Base-by-base conservation (phyloP, 2,888 invertebrate species). In the Zelleria hepariella region DNA sequence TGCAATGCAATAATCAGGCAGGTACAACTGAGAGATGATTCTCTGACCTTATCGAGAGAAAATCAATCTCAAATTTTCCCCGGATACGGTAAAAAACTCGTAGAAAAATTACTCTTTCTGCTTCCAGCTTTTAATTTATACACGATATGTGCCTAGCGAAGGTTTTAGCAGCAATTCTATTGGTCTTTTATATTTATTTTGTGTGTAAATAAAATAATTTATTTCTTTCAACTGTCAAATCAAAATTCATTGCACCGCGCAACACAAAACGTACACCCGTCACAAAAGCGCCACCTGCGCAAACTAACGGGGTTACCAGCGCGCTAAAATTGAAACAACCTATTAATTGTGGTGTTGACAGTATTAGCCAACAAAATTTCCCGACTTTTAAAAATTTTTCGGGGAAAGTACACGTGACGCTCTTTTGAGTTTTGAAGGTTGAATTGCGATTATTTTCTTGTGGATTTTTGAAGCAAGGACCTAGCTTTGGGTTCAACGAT, bases 221-320 rank as follows among this genome's bases (percentile, higher is more conserved):
- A 68, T 71, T 71, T 68, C 73, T 72, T 65, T 70, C 66, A 67
- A 72, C 73, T 81, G 81, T 80, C 81, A 80, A 68, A 76, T 74
- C 72, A 74, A 71, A 67, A 70, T 72, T 65, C 32, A 42, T 2
- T 68, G 72, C 73, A 67, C 64, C 70, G 73, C 68, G 69, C 69
- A 65, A 71, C 75, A 74, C 79, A 70, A 68, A 64, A 71, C 75
- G 74, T 79, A 70, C 78, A 75, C 73, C 67, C 70, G 73, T 66
- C 62, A 47, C 62, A 63, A 63, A 64, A 61, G 66, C 75, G 75
- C 78, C 75, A 78, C 76, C 75, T 80, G 81, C 80, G 82, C 82
- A 79, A 79, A 74, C 71, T 72, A 59, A 58, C 55, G 54, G 62
- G 62, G 64, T 59, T 62, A 59, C 64, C 62, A 59, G 59, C 61